Evolutionary conservation across 2,888 invertebrate species (phyloP), one percentile per base, ranked within the genome.

Genomic region (Acrobasis consociella): DNA sequence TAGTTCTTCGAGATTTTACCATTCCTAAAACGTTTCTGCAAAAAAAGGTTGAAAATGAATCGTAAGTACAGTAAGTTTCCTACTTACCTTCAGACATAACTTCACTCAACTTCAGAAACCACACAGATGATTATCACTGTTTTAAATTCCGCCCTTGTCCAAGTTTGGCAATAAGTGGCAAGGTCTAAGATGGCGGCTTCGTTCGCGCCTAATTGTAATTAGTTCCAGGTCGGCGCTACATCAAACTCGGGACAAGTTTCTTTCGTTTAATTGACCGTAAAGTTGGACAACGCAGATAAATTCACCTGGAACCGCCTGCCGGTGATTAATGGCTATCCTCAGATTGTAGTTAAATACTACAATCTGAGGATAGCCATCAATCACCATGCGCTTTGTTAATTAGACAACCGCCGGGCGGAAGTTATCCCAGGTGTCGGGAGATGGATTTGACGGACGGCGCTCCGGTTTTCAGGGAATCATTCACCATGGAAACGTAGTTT

Each of bases 191-290:
- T 56, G 72, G 67, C 72, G 74, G 74, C 71, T 66, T 73, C 79
- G 73, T 88, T 87, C 73, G 80, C 85, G 81, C 81, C 84, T 82
- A 81, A 87, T 86, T 86, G 81, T 88, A 87, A 88, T 87, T 88
- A 87, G 83, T 87, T 86, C 81, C 82, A 85, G 85, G 85, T 83
- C 84, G 80, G 72, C 76, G 80, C 81, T 81, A 85, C 83, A 86
- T 87, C 86, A 86, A 86, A 87, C 82, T 85, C 81, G 72, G 78
- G 78, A 77, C 81, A 82, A 86, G 81, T 87, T 76, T 83, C 85
- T 83, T 83, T 85, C 81, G 78, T 85, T 87, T 84, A 88, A 87
- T 89, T 87, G 86, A 82, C 83, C 86, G 83, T 85, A 81, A 86
- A 87, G 78, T 83, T 71, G 77, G 69, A 68, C 66, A 74, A 76